Evolutionary conservation across 1,140 invertebrate species (phyloP).

Genomic region (Musca vetustissima): DNA sequence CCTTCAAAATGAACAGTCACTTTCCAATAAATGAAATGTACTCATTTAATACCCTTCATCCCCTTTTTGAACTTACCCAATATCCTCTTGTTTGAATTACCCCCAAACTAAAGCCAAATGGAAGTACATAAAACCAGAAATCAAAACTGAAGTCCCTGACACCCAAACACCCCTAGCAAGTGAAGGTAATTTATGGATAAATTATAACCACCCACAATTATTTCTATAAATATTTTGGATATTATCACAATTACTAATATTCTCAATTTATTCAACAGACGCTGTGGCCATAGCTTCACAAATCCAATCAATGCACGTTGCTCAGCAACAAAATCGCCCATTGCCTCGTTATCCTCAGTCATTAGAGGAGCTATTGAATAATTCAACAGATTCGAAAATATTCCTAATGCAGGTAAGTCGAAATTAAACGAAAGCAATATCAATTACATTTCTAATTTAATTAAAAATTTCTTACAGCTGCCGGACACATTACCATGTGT

Average conservation of each 20-base stretch:
- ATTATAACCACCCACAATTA: background rate
- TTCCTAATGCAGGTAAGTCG: constrained; percentile 46
- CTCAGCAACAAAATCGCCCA: constrained; percentile 35
- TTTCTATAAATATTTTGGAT: background rate
- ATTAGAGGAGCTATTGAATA: constrained; percentile 39
- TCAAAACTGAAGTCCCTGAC: constrained; percentile 32
- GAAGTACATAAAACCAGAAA: constrained; percentile 34
- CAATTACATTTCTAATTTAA: background rate
- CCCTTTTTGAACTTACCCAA: background rate
- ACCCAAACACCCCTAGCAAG: background rate
- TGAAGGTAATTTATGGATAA: constrained; percentile 1
- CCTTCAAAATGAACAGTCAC: background rate
- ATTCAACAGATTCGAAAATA: constrained; percentile 36
- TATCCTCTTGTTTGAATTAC: constrained; percentile 11
- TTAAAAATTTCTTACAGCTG: constrained; percentile 41
- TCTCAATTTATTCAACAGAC: constrained; percentile 26
- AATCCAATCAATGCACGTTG: constrained; percentile 35
- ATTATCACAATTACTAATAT: background rate
- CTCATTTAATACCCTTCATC: background rate
- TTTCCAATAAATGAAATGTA: background rate
- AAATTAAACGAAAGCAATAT: too few relatives aligned
- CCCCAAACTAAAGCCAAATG: constrained; percentile 37
- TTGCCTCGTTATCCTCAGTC: constrained; percentile 41
- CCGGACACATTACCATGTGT: constrained; percentile 59
- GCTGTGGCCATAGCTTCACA: constrained; percentile 35